Evolutionary conservation across 2,797 vertebrate genomes (phyloP), one percentile per base, ranked within the genome.

Genomic region (Eulemur coronatus): DNA sequence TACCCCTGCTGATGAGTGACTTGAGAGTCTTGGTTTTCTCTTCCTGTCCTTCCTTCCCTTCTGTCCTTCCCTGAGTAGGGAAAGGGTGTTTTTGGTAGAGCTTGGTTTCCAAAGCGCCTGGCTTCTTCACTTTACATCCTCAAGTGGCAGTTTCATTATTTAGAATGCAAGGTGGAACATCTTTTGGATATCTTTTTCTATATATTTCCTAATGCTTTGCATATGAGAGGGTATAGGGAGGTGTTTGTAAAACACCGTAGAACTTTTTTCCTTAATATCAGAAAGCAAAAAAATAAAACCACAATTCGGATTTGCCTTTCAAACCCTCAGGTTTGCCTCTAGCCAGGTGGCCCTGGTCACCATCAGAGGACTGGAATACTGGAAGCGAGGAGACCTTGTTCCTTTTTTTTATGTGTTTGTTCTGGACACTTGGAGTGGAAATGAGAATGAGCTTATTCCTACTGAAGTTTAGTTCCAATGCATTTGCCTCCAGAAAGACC

Each of bases 241-340:
- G 48, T 79, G 52, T 0, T 65, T 48, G 13, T 38, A 24, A 89
- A 93, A 97, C 86, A 96, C 90, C 52, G 1, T 78, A 85, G 89
- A 95, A 70, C 78, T 92, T 95, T 94, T 73, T 24, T 73, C 63
- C 55, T 96, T 75, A 72, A 63, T 92, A 78, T 43, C 41, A 1
- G 59, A 95, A 92, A 24, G 52, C 69, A 94, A 92, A 94, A 89
- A 8, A 41, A 4, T 7, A 13, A 1, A 97, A 80, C 86, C 93
- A 96, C 88, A 90, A 46, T 92, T 93, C 50, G 94, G 82, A 79
- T 94, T 97, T 95, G 95, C 97, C 97, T 97, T 98, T 91, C 43
- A 96, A 65, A 94, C 95, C 33, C 95, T 98, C 95, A 80, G 96
- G 97, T 95, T 92, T 94, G 78, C 91, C 13, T 87, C 55, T 5